Base-by-base conservation (phyloP, 2,113 vertebrate species). In the Neodontobutis hainanensis region DNA sequence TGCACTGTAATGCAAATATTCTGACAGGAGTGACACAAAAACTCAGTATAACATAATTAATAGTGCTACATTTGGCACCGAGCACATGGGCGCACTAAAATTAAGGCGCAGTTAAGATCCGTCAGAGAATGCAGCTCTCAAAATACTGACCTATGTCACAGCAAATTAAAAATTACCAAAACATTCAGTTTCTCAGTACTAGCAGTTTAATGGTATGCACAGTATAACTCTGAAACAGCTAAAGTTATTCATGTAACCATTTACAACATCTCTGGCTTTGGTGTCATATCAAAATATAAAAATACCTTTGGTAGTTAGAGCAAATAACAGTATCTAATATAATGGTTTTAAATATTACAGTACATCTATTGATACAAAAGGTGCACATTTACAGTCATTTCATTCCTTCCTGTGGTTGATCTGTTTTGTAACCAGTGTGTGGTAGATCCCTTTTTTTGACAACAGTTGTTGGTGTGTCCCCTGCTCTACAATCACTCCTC, bases 391-490 rank as follows among this genome's bases (percentile, higher is more conserved):
- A 4, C 46, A 16, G 35, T 15, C n/a, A 11, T 15, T 42, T 65
- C 42, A 75, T n/a, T 78, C 36, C 9, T 14, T 44, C 10, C 55
- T 69, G 35, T 70, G 79, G 69, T 78, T 88, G 88, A 87, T 85
- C 87, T 98, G 95, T 42, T 92, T 91, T 34, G 80, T 96, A 73
- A 98, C 92, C 74, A 98, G 90, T 11, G 91, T 89, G 75, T 95
- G 91, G 75, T 98, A 98, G 53, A 92, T 50, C 34, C 95, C 95
- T 77, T 92, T 93, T 73, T 91, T 87, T 14, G 90, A 91, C 70
- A 98, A 91, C 3, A 99, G 94, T 78, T 98, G 94, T 9, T 96
- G 94, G 50, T 99, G 97, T 0, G 94, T 96, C 51, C 97, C 96
- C 12, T 92, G 88, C 68, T 99, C 96, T 32, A 90, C 53, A 3